phyloP scores from a whole-genome alignment of 1,140 invertebrate species.

The Leptonema lineaticorne region DNA sequence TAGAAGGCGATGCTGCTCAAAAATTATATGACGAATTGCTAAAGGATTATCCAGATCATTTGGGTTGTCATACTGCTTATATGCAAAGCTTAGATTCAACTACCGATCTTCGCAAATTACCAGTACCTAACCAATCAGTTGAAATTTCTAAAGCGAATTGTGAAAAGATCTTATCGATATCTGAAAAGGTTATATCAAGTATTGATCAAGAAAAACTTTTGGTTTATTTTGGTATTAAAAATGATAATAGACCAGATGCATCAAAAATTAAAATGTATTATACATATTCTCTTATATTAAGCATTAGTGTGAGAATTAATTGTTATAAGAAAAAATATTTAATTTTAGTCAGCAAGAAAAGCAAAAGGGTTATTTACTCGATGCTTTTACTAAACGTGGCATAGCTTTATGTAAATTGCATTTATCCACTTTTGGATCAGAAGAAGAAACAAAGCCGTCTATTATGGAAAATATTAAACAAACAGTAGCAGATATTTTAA shows the following conservation, averaged over 20 bases:
- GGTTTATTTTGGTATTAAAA: constrained; percentile 77
- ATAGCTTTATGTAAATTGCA: constrained; percentile 69
- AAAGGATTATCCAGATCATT: constrained; percentile 67
- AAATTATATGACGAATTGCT: constrained; percentile 75
- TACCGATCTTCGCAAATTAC: constrained; percentile 52
- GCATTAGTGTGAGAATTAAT: too few relatives aligned
- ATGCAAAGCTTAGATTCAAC: constrained; percentile 72
- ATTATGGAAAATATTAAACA: constrained; percentile 61
- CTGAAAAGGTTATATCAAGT: constrained; percentile 66
- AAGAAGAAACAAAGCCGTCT: constrained; percentile 47
- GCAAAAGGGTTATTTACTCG: constrained; percentile 73
- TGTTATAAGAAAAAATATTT: too few relatives aligned
- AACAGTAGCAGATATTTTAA: constrained; percentile 70
- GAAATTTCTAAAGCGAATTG: constrained; percentile 57
- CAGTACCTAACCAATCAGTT: constrained; percentile 53
- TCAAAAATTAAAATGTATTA: constrained; percentile 74
- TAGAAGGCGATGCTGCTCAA: constrained; percentile 65
- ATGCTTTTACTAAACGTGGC: constrained; percentile 75
- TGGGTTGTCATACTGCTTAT: constrained; percentile 75
- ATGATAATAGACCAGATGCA: constrained; percentile 73
- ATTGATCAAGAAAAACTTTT: constrained; percentile 77
- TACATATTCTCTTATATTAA: constrained; percentile 5
- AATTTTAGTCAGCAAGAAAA: constrained; percentile 77
- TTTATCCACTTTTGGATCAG: constrained; percentile 47
- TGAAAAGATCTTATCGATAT: constrained; percentile 59